phyloP scores from a whole-genome alignment of 2,888 invertebrate genomes.

The Cryptus viduatorius region DNA sequence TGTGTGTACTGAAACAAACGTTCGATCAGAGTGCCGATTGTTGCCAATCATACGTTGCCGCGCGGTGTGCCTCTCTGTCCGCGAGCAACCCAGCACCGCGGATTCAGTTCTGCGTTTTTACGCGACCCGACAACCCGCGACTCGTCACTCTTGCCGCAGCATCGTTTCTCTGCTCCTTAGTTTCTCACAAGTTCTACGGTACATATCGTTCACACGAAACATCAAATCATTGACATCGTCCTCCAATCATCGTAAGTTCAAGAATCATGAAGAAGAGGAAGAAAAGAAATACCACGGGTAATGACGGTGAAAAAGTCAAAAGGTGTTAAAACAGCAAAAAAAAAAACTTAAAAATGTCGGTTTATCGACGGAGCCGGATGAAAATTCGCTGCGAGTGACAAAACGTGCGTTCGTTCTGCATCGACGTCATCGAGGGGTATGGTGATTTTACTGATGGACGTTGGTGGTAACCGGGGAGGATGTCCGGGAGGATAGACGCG shows the following conservation, averaged over 20 bases:
- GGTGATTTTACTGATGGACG: slow-evolving; percentile 69
- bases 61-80: slow-evolving; percentile 69
- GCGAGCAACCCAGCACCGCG: slow-evolving; percentile 77
- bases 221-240: not conserved
- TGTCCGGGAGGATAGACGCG: slow-evolving; percentile 40
- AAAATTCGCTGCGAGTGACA: slow-evolving; percentile 62
- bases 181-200: not conserved
- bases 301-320: slow-evolving; percentile 22
- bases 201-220: not conserved
- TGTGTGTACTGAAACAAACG: slow-evolving; percentile 83
- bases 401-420: slow-evolving; percentile 58
- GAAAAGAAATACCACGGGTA: not conserved
- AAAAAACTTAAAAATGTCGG: slow-evolving; percentile 21
- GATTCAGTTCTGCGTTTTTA: slow-evolving; percentile 84
- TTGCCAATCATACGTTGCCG: slow-evolving; percentile 84
- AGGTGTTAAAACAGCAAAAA: not conserved
- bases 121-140: slow-evolving; percentile 80
- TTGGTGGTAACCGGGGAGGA: slow-evolving; percentile 43
- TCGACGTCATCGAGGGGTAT: slow-evolving; percentile 71
- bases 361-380: slow-evolving; percentile 14
- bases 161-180: not conserved
- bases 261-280: not conserved
- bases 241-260: not conserved
- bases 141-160: slow-evolving; percentile 47
- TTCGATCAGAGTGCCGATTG: slow-evolving; percentile 84